Base-by-base conservation (phyloP, 2,888 invertebrate species). In the Gibbula magus region DNA sequence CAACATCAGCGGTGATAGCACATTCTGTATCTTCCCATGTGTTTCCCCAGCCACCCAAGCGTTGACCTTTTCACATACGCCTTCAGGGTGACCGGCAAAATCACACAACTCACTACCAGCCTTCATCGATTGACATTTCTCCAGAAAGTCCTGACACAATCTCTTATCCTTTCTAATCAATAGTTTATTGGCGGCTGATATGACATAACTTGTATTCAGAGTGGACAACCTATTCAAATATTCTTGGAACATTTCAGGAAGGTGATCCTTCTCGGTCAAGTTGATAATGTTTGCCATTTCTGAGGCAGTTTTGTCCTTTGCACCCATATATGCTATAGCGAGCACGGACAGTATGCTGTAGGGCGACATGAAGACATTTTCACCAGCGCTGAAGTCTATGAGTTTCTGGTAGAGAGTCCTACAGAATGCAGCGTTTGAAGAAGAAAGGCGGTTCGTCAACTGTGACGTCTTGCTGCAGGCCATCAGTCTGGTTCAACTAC, bases 1-100 rank as follows among this genome's bases (percentile, higher is more conserved):
- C n/a, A 93, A 85, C 8, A 88, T 84, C 16, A 16, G 39, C n/a
- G 94, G 94, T 0, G 94, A 22, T 0, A 99, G 93, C 1, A 99
- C 94, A 87, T 97, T 94, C 86, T 95, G 95, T 79, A 99, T 98
- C 92, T 96, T 96, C 8, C 96, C 93, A 78, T 96, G 95, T 0
- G 99, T 99, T 89, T 96, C 95, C 5, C 94, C 92, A 89, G 95
- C 95, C 54, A 97, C 96, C 96, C 97, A 98, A 45, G 92, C 87
- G 90, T 99, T 99, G 75, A 99, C 97, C 22, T 81, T 83, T 18
- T 39, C 4, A 73, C 90, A 79, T 16, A 93, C 90, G 0, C 94
- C 94, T 0, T 89, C 89, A 0, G 89, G 54, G 53, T 89, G 83
- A 5, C 78, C 78, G 0, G 52, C 81, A 84, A 90, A 92, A 74